A percentile compares a stretch with the other conserved stretches of the same genome.
Conservation (phyloP, 2,888 invertebrate species). For the Dromius quadrimaculatus region DNA sequence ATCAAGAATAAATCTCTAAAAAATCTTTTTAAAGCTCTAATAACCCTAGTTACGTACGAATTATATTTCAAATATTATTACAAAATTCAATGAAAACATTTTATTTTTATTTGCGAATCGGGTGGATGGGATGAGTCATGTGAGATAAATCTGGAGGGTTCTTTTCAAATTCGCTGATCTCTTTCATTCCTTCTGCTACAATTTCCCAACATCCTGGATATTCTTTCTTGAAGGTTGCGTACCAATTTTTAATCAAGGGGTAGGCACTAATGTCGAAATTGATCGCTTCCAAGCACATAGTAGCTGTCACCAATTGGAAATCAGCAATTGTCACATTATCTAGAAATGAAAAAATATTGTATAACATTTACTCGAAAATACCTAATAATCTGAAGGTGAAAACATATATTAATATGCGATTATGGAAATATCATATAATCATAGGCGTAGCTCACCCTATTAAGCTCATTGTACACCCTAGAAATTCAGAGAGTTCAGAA, state of each 20-base stretch:
- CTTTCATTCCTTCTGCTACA: slow-evolving; percentile 76
- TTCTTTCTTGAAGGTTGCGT: slow-evolving; percentile 75
- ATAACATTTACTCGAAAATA: too few relatives aligned
- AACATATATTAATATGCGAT: too few relatives aligned
- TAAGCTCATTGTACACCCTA: too few relatives aligned
- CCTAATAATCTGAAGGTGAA: too few relatives aligned
- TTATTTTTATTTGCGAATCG: slow-evolving; percentile 69
- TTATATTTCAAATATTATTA: not conserved
- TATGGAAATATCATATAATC: too few relatives aligned
- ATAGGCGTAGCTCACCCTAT: too few relatives aligned
- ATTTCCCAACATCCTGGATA: slow-evolving; percentile 79
- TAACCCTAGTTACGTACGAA: slow-evolving; percentile 5
- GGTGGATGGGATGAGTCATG: slow-evolving; percentile 81
- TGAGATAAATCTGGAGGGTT: slow-evolving; percentile 80
- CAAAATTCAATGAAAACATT: not conserved
- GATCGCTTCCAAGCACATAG: slow-evolving; percentile 80
- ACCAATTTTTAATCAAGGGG: slow-evolving; percentile 75
- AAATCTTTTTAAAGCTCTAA: too few relatives aligned
- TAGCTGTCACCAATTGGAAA: slow-evolving; percentile 78
- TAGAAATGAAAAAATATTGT: too few relatives aligned
- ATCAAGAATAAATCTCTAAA: too few relatives aligned
- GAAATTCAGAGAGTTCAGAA: too few relatives aligned
- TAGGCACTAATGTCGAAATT: slow-evolving; percentile 75
- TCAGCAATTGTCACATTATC: slow-evolving; percentile 81
- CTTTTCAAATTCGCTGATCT: slow-evolving; percentile 75